These are phyloP conservation scores for Macrobrachium rosenbergii DNA, from an alignment of 1,140 invertebrate genomes.

Conservation along the genomic window DNA sequence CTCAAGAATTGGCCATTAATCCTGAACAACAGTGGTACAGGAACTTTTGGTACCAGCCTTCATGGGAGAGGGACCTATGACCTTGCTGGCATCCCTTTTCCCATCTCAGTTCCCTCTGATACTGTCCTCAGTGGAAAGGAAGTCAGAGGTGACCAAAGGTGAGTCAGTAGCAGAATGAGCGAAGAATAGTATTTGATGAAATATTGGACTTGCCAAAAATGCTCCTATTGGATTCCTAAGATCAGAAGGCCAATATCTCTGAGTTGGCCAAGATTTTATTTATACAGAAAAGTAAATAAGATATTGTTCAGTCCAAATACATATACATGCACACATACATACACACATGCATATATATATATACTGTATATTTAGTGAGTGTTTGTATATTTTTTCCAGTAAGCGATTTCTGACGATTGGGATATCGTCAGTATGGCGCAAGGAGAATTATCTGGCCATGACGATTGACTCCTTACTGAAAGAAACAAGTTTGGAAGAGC, in stretches of 20 bases:
- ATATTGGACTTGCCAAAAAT: too few relatives aligned
- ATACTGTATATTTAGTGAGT: too few relatives aligned
- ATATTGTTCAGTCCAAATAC: too few relatives aligned
- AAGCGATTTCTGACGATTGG: conserved; percentile 61
- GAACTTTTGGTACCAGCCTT: not conserved
- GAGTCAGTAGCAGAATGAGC: not conserved
- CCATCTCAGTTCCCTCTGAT: conserved; percentile 61
- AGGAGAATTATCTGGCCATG: conserved; percentile 58
- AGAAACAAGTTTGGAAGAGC: conserved; percentile 59
- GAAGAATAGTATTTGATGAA: too few relatives aligned
- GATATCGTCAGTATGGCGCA: conserved; percentile 65
- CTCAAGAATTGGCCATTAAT: too few relatives aligned
- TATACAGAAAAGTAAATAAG: too few relatives aligned
- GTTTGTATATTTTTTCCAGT: not conserved
- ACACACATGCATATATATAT: too few relatives aligned
- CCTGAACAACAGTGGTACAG: too few relatives aligned
- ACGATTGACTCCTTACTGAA: conserved; percentile 65
- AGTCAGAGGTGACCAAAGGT: conserved; percentile 50
- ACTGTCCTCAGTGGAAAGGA: conserved; percentile 55
- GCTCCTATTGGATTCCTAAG: not conserved
- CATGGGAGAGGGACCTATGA: conserved; percentile 47
- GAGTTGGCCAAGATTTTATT: too few relatives aligned
- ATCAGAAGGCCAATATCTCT: too few relatives aligned
- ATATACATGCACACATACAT: too few relatives aligned
- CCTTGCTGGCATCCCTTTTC: conserved; percentile 55